phyloP scores from a whole-genome alignment of 2,113 vertebrate species.

The Ptilonorhynchus violaceus region DNA sequence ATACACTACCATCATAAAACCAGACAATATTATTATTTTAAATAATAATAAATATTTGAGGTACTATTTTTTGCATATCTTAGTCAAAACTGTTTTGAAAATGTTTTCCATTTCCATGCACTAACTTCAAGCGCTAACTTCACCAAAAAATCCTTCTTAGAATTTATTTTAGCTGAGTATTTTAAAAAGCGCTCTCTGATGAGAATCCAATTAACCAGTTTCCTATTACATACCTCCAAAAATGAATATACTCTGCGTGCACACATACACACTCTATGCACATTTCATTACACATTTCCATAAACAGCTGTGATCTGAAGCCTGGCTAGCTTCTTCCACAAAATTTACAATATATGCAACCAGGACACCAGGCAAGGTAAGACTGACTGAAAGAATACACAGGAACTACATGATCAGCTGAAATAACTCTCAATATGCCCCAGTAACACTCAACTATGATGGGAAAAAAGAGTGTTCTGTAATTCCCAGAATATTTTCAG shows the following conservation, averaged over 20 bases:
- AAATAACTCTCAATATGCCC: not conserved
- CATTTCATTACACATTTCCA: not conserved
- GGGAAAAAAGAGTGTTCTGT: not conserved
- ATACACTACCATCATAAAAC: not conserved
- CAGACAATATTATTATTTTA: not conserved
- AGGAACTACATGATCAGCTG: not conserved
- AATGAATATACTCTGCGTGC: not conserved
- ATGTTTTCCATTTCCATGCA: not conserved
- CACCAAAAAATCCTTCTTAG: not conserved
- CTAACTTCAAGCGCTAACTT: not conserved
- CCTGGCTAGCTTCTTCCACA: fast-evolving
- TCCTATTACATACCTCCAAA: not conserved
- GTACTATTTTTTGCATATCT: not conserved
- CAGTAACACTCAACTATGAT: not conserved
- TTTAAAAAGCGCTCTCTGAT: not conserved
- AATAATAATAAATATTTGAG: not conserved
- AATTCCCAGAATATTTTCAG: not conserved
- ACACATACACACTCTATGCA: not conserved
- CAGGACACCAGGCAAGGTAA: not conserved
- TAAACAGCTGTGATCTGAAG: not conserved
- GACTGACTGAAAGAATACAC: not conserved
- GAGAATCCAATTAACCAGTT: not conserved
- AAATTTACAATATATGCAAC: not conserved
- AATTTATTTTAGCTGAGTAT: not conserved
- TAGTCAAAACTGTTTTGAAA: not conserved